Base-by-base conservation (phyloP, 2,888 invertebrate genomes). In the Callimorpha dominula region DNA sequence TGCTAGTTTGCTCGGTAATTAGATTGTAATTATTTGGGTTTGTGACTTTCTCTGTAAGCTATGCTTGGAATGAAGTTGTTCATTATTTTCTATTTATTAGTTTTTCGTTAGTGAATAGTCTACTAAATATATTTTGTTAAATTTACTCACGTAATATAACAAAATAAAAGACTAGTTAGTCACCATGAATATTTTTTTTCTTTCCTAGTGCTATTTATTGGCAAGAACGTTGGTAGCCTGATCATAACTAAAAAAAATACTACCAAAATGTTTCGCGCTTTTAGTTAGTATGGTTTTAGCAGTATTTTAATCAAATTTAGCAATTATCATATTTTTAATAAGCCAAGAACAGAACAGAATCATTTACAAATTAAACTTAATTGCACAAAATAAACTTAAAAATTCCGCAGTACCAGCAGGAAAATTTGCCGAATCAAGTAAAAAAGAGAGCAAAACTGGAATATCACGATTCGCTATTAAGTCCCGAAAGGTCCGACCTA, bases 401-500 rank as follows among this genome's bases (percentile, higher is more conserved):
- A 31, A 6, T 60, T 60, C 31, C 14, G 14, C 20, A 60, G 11
- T 8, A 67, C n/a, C n/a, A 68, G 50, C 57, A 42, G 43, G 11
- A 72, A 54, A 50, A 63, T 52, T 63, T 14, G 7, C 31, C 14
- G 12, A 46, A 46, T 42, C 6, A 15, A 68, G 12, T 64, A 31
- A 67, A 54, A 62, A 54, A 63, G 43, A 46, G 46, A 57, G 9
- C 11, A 9, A 20, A 66, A 66, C 54, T 46, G n/a, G 43, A 77
- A 54, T 73, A 57, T 66, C 42, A 62, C 43, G n/a, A 71, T 73
- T 78, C 70, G 76, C 63, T 66, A 74, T 75, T 75, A 80, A 78
- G 71, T 76, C 79, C 79, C 76, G 57, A 31, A 66, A 67, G 79
- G 74, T 74, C 73, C 78, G 86, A 82, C 83, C 81, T 71, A 85